Percentiles rank a stretch among this genome's conserved stretches.
Conservation (phyloP, 2,888 invertebrate genomes). For the Pachydiplax longipennis region DNA sequence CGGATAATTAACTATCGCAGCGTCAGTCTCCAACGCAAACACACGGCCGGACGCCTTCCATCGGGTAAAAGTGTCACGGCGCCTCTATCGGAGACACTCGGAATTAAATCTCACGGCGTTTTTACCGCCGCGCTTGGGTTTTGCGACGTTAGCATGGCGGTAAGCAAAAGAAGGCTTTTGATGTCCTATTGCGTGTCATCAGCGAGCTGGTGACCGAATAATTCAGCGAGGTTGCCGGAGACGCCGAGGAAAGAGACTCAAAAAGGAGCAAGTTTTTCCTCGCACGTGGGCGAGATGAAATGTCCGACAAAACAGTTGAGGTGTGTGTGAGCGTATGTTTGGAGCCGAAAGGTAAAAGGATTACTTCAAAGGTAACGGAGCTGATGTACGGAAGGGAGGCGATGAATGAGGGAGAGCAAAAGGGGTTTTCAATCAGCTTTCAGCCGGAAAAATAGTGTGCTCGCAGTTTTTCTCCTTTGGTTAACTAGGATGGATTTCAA, state of each 20-base stretch:
- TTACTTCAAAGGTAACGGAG: neutral
- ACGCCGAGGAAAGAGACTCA: neutral
- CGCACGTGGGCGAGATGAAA: neutral
- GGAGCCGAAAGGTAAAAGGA: neutral
- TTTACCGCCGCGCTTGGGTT: neutral
- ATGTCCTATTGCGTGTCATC: neutral
- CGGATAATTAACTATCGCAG: neutral
- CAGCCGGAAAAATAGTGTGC: neutral
- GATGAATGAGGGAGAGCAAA: neutral
- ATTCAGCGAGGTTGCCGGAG: neutral
- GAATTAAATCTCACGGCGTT: neutral
- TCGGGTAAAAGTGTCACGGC: neutral
- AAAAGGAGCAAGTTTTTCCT: neutral
- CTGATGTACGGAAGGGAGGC: neutral
- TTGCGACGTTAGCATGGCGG: neutral
- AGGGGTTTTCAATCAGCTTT: neutral
- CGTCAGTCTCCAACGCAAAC: neutral
- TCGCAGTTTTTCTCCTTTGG: neutral
- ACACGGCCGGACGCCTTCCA: neutral
- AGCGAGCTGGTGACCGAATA: neutral
- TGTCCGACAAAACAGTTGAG: neutral
- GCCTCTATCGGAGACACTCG: neutral
- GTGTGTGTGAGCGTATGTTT: neutral
- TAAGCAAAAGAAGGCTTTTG: neutral
- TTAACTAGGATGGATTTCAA: neutral